These are phyloP conservation scores for Drosophila maculinotata DNA, from an alignment of 2,888 invertebrate genomes.

Conservation along the genomic window DNA sequence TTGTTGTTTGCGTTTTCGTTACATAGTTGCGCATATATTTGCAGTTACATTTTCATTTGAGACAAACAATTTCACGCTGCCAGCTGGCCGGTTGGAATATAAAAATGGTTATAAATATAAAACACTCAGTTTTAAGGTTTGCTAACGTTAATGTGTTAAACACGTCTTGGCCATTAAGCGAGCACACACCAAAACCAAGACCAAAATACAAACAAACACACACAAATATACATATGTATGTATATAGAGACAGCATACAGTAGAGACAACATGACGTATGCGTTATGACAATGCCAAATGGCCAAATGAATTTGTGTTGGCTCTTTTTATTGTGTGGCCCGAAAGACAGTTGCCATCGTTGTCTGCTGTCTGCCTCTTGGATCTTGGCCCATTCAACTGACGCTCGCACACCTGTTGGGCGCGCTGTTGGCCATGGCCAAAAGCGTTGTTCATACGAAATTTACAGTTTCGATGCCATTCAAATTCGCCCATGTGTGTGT, in stretches of 20 bases:
- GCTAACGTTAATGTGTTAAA: constrained; percentile 74
- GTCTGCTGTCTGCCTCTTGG: constrained; percentile 33
- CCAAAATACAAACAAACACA: background rate
- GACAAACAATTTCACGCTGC: too few relatives aligned
- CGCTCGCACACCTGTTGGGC: constrained; percentile 73
- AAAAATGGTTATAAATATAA: constrained; percentile 63
- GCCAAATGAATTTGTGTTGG: constrained; percentile 50
- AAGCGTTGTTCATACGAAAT: constrained; percentile 38
- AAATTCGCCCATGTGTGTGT: constrained; percentile 64
- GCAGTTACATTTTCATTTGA: constrained; percentile 51
- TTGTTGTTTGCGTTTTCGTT: constrained; percentile 29
- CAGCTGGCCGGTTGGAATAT: constrained; percentile 46
- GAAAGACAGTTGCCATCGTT: constrained; percentile 33
- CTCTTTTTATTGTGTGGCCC: constrained; percentile 51
- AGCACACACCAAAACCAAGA: constrained; percentile 16
- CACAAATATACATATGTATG: too few relatives aligned
- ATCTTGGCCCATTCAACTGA: constrained; percentile 65
- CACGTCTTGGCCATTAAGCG: constrained; percentile 76
- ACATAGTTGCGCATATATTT: constrained; percentile 48
- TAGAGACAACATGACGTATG: constrained; percentile 67
- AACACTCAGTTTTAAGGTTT: constrained; percentile 56
- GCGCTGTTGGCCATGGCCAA: constrained; percentile 64
- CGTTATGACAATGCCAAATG: constrained; percentile 73
- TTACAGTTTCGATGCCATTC: constrained; percentile 56
- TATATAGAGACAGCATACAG: too few relatives aligned